Evolutionary conservation across 2,797 vertebrate species (phyloP), one percentile per base, ranked within the genome.

Genomic region (Sebastes wilsoni): DNA sequence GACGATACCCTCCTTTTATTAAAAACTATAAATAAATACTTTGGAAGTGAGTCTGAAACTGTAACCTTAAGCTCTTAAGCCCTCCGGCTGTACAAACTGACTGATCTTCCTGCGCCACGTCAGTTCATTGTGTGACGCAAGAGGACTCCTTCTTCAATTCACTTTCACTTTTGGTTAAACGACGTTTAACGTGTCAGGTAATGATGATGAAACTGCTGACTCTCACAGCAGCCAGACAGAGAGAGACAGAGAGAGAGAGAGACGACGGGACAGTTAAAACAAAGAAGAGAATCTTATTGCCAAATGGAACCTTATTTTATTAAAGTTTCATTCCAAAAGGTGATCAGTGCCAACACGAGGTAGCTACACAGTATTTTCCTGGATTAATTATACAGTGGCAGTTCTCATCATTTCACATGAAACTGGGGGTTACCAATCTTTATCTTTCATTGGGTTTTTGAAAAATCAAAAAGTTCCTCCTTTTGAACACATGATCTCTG

Each of bases 161-260:
- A 81, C 86, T 92, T 94, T 94, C 90, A 86, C 86, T 92, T 92
- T 87, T 83, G 79, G 52, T 84, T 79, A 18, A 64, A 49, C 22
- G 22, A 5, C 6, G 4, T 56, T 64, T 34, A 36, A 55, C 9
- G 2, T 58, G 25, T 5, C 34, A 42, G 42, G 18, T 28, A 46
- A 64, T 28, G 89, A 82, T 88, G 88, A 92, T 62, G 87, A 92
- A 91, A 92, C 91, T 52, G 49, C 65, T 77, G 67, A 79, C 42
- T 77, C 61, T 73, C 20, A 72, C 4, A 2, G 59, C 16, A 38
- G 12, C 13, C 54, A 16, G 55, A 8, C 20, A 54, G 8, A 36
- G 18, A 32, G 20, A 13, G 32, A 28, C 28, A 28, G 30, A 30
- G 18, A 28, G 18, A 28, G 20, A 13, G 32, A 6, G 46, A 18